A percentile compares a stretch with the other conserved stretches of the same genome.
Conservation (phyloP, 2,797 vertebrate genomes). For the Thaleichthys pacificus region DNA sequence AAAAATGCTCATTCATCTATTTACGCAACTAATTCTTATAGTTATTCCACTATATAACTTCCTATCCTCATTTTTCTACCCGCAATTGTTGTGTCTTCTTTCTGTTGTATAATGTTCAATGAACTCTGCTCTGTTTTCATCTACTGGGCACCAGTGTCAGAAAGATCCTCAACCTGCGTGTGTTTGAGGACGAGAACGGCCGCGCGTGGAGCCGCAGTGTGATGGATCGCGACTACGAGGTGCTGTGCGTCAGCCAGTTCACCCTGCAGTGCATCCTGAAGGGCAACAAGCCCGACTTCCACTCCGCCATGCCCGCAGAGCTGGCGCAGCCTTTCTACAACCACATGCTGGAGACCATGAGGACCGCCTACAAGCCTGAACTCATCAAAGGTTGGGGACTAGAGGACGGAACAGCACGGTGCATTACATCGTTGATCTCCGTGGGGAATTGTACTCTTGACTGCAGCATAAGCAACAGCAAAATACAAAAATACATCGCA, state of each 20-base stretch:
- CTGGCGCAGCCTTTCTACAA: conserved; percentile 88
- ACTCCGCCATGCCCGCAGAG: conserved; percentile 90
- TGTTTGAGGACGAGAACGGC: conserved; percentile 92
- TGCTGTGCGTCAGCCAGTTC: conserved; percentile 95
- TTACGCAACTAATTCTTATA: too few relatives aligned
- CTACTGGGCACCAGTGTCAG: conserved; percentile 75
- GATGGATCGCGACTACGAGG: conserved; percentile 89
- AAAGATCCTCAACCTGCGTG: conserved; percentile 92
- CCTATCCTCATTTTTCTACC: too few relatives aligned
- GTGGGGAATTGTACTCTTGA: too few relatives aligned
- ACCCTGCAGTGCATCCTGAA: conserved; percentile 94
- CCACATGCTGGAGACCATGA: conserved; percentile 88
- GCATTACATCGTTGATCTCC: too few relatives aligned
- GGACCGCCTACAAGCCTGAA: conserved; percentile 86
- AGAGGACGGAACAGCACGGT: too few relatives aligned
- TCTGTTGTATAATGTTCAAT: too few relatives aligned
- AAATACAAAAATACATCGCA: too few relatives aligned
- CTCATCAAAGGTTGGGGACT: conserved; percentile 83
- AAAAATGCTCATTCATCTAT: neutral
- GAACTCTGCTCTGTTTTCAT: too few relatives aligned
- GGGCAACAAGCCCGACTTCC: conserved; percentile 96
- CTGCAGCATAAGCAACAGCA: too few relatives aligned
- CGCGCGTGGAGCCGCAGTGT: conserved; percentile 92
- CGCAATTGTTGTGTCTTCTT: too few relatives aligned
- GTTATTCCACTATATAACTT: too few relatives aligned